Conservation (phyloP, 2,888 invertebrate genomes). For the Dendrolimus pini region DNA sequence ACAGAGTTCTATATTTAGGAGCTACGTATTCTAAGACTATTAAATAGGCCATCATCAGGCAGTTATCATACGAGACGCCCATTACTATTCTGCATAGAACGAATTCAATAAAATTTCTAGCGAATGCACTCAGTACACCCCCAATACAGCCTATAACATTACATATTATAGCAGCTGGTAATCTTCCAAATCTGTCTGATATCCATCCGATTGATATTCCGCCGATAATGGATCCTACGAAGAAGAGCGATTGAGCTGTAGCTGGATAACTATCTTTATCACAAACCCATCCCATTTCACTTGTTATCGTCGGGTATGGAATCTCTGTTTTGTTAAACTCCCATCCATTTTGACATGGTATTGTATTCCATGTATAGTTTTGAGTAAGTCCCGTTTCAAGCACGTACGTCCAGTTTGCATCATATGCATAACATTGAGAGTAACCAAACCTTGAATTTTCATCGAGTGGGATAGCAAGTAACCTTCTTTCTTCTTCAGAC, state of each 20-base stretch:
- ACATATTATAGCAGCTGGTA: constrained; percentile 37
- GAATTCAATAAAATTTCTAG: constrained; percentile 36
- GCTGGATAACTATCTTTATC: constrained; percentile 48
- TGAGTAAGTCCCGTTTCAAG: constrained; percentile 24
- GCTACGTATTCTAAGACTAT: constrained; percentile 48
- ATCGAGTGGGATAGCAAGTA: constrained; percentile 25
- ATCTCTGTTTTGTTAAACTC: constrained; percentile 48
- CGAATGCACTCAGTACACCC: constrained; percentile 36
- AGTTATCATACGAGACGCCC: constrained; percentile 50
- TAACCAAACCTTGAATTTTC: constrained; percentile 33
- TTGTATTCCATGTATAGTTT: constrained; percentile 31
- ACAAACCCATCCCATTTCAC: constrained; percentile 50
- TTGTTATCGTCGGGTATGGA: constrained; percentile 48
- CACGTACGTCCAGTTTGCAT: constrained; percentile 44
- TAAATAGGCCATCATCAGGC: constrained; percentile 46
- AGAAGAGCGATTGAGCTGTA: constrained; percentile 46
- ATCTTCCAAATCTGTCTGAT: constrained; percentile 43
- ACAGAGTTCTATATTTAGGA: constrained; percentile 43
- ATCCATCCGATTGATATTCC: constrained; percentile 47
- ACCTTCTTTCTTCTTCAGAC: constrained; percentile 22
- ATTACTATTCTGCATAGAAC: constrained; percentile 38
- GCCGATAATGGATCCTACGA: constrained; percentile 43
- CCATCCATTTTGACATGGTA: constrained; percentile 45
- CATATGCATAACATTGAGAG: constrained; percentile 36
- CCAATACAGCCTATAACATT: constrained; percentile 38